Evolutionary conservation across 1,140 invertebrate species (phyloP), one percentile per base, ranked within the genome.

Genomic region (Scaptodrosophila lebanonensis): DNA sequence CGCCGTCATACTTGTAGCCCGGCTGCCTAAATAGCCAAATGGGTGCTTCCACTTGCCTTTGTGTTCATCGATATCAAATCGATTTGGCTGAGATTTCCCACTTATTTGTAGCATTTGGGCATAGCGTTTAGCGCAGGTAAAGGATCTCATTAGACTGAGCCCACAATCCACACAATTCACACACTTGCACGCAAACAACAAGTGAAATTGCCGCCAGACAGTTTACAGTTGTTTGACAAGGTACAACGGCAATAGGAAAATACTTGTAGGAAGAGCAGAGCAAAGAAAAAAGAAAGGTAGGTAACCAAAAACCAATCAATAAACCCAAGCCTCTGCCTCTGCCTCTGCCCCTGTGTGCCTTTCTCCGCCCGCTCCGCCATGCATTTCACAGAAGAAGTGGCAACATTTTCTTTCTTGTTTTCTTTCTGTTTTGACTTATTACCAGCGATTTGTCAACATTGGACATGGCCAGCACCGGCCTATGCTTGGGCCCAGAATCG

Each of bases 381-480:
- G 25, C 5, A 35, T n/a, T 8, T 30, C 32, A 17, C 35, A 36
- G 35, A 47, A 29, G n/a, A 16, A 64, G 59, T 42, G 32, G 53
- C 63, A 52, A 36, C 50, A 61, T 25, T 32, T 12, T 36, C 22
- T 30, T 25, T n/a, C n/a, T n/a, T n/a, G n/a, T 38, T 22, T 18
- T 25, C 32, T 36, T 54, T 35, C 12, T 29, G 53, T 73, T 72
- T 76, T 68, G 69, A 82, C 69, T 82, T 82, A 82, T 82, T 82
- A 48, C 66, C 16, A 45, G 62, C 70, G 69, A 82, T 82, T 82
- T 82, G 75, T 82, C 75, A 66, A 61, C 66, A 82, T 82, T 65
- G 75, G 75, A 70, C 75, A 82, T 82, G 76, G 62, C 57, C 53
- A 17, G 17, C 33, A 30, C 39, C 22, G 17, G 12, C 18, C 25